Percentiles rank a stretch among this genome's conserved stretches.
phyloP scores from a whole-genome alignment of 2,113 vertebrate species.

The Apteryx owenii region DNA sequence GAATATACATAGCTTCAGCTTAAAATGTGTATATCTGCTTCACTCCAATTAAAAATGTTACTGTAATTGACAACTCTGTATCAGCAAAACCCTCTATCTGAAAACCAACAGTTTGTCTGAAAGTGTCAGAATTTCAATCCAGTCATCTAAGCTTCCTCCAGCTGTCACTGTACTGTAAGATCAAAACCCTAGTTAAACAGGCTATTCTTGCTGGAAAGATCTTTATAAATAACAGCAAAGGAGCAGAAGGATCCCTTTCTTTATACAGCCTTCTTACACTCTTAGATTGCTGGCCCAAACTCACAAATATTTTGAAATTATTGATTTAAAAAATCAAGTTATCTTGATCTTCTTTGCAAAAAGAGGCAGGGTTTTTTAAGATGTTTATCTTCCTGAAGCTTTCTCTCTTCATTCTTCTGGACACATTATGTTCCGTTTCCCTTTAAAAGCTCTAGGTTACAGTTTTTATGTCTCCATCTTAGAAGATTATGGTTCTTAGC shows the following conservation, averaged over 20 bases:
- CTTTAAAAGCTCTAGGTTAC: neutral
- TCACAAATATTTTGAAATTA: neutral
- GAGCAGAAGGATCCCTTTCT: neutral
- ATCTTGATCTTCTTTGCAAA: neutral
- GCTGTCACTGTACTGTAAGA: neutral
- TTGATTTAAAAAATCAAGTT: neutral
- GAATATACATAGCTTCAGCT: neutral
- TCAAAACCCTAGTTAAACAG: neutral
- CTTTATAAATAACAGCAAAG: neutral
- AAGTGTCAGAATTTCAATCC: neutral
- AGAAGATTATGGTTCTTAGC: neutral
- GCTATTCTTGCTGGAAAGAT: neutral
- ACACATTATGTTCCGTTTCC: neutral
- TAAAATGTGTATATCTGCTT: neutral
- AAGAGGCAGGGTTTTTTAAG: neutral
- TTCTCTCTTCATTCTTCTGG: neutral
- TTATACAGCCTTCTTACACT: neutral
- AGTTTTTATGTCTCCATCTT: neutral
- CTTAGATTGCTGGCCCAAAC: neutral
- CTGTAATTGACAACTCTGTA: neutral
- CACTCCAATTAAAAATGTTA: neutral
- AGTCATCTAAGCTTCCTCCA: neutral
- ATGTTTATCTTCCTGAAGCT: neutral
- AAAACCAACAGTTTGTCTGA: neutral
- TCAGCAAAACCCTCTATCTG: neutral